Conservation (phyloP, 2,797 vertebrate genomes). For the Todus mexicanus region DNA sequence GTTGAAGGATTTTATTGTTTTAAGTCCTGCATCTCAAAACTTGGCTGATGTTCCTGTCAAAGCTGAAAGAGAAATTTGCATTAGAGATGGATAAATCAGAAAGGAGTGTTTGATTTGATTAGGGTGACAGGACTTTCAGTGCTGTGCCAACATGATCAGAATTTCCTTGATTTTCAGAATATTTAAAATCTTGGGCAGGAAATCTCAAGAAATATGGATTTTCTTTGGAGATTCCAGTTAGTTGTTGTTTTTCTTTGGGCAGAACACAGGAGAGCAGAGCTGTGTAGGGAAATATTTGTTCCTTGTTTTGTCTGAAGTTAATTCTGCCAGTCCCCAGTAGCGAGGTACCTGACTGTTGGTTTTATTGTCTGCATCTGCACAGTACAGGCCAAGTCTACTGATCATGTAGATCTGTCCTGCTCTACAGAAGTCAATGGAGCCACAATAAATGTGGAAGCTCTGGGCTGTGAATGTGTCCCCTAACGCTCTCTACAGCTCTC, state of each 20-base stretch:
- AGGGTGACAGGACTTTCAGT: not conserved
- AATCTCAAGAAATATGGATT: not conserved
- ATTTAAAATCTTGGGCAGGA: not conserved
- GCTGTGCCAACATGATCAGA: not conserved
- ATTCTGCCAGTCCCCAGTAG: not conserved
- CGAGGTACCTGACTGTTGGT: not conserved
- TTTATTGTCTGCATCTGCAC: constrained; percentile 12
- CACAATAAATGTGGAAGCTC: not conserved
- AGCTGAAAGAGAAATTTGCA: not conserved
- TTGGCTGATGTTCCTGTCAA: not conserved
- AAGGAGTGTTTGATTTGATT: not conserved
- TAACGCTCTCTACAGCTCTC: not conserved
- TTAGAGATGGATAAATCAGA: not conserved
- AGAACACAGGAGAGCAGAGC: not conserved
- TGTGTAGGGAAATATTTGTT: not conserved
- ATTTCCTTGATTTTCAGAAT: not conserved
- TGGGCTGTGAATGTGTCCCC: constrained; percentile 1
- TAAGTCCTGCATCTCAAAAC: not conserved
- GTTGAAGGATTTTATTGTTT: not conserved
- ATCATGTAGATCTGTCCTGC: not conserved
- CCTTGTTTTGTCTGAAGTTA: not conserved
- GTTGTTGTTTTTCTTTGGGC: not conserved
- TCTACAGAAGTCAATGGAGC: not conserved
- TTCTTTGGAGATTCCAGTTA: not conserved
- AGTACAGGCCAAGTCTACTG: not conserved